Base-by-base conservation (phyloP, 2,797 vertebrate species). In the Takifugu ocellatus region DNA sequence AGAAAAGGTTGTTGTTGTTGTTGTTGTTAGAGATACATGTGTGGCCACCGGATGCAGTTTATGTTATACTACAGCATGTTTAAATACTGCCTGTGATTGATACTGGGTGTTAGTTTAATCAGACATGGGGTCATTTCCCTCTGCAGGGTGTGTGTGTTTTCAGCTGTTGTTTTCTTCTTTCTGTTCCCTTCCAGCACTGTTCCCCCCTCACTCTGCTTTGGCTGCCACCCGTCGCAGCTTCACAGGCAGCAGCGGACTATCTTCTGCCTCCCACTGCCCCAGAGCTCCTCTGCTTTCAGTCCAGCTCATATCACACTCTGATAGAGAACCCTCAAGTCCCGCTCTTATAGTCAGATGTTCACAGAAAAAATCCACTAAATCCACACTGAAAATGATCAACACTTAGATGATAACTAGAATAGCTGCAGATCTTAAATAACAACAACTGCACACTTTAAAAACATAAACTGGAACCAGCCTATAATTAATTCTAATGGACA, bases 101-200 rank as follows among this genome's bases (percentile, higher is more conserved):
- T 44, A 56, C 25, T 56, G 49, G 54, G 51, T 39, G 26, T 47
- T 43, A 46, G 36, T 26, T 48, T 55, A 6, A 16, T 0, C 54
- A 70, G 61, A 74, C 76, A 65, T 1, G 15, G 54, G 68, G 79
- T 81, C 66, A 46, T 56, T 42, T 50, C 61, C 65, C 72, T 84
- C 82, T 79, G 58, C 71, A 60, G 83, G 83, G 75, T 2, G 31
- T 2, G 29, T 72, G 68, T 80, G 78, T 84, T 82, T 84, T 75
- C 58, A 80, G 81, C 68, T 72, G 75, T 49, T 70, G 16, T 46
- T 46, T 46, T 16, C 9, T 5, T n/a, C 44, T 46, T 21, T 46
- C 44, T 46, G 16, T 6, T 42, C 59, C 66, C 70, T 77, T 59
- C 73, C 48, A 71, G 78, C 66, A 3, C 52, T 59, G 43, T 60